These are phyloP conservation scores for Spicauda simplicius DNA, from an alignment of 2,888 invertebrate genomes.

Conservation along the genomic window DNA sequence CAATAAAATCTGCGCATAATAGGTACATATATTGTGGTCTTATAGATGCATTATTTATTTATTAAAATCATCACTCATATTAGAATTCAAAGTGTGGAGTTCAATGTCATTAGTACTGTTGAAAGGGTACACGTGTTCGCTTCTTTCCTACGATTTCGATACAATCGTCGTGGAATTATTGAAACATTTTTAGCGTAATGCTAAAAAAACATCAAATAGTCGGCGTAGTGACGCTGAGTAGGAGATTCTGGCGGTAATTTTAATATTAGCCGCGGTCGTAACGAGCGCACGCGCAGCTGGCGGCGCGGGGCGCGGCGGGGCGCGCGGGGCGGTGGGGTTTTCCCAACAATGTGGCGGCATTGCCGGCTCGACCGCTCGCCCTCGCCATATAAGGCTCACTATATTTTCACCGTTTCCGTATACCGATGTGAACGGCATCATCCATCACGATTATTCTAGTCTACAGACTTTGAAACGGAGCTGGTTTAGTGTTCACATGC, in stretches of 20 bases:
- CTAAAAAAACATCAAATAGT: not conserved
- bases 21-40: not conserved
- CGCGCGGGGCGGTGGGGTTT: constrained; percentile 69
- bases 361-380: constrained; percentile 45
- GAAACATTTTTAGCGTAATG: not conserved
- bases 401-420: constrained; percentile 67
- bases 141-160: not conserved
- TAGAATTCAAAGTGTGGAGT: not conserved
- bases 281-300: constrained; percentile 39
- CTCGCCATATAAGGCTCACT: constrained; percentile 68
- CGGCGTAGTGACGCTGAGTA: not conserved
- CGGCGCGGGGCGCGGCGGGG: constrained; percentile 34
- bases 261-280: constrained; percentile 34
- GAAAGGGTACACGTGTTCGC: constrained; percentile 1
- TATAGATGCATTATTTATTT: not conserved
- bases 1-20: not conserved
- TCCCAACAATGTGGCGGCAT: constrained; percentile 73
- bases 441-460: constrained; percentile 8
- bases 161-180: not conserved
- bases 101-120: not conserved
- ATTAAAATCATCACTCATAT: not conserved
- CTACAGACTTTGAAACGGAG: not conserved
- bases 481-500: not conserved
- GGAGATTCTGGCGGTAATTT: constrained; percentile 27
- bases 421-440: constrained; percentile 23